Conservation (phyloP, 1,140 invertebrate species). For the Aleiodes sp. region DNA sequence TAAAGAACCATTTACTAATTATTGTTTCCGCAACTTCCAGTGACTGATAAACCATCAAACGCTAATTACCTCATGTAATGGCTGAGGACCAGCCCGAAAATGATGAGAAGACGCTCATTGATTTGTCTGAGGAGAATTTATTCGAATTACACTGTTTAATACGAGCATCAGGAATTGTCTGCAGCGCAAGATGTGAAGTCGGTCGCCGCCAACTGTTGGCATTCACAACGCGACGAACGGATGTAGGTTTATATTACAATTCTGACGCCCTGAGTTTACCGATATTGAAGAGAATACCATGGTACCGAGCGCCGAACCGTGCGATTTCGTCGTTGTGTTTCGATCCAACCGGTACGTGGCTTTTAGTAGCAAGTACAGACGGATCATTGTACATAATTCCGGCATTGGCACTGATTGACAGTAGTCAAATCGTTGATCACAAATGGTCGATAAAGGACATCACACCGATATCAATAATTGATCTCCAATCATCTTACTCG, state of each 20-base stretch:
- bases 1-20: not conserved
- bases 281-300: slow-evolving; percentile 75
- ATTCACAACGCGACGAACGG: slow-evolving; percentile 51
- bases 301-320: slow-evolving; percentile 71
- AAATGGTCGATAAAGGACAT: slow-evolving; percentile 70
- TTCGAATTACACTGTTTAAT: slow-evolving; percentile 61
- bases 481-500: slow-evolving; percentile 67
- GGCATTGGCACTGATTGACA: slow-evolving; percentile 68
- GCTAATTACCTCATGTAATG: slow-evolving; percentile 25
- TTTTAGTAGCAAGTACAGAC: slow-evolving; percentile 72
- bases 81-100: slow-evolving; percentile 27
- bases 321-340: slow-evolving; percentile 74
- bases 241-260: slow-evolving; percentile 60
- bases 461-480: slow-evolving; percentile 65
- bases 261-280: slow-evolving; percentile 52
- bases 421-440: slow-evolving; percentile 65
- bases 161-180: slow-evolving; percentile 56
- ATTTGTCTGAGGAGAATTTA: slow-evolving; percentile 48
- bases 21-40: not conserved
- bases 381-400: slow-evolving; percentile 73
- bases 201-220: slow-evolving; percentile 56
- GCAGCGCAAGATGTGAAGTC: slow-evolving; percentile 55
- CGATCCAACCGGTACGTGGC: slow-evolving; percentile 75
- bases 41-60: not conserved
- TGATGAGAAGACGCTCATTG: slow-evolving; percentile 34